Evolutionary conservation across 2,888 invertebrate genomes (phyloP), one percentile per base, ranked within the genome.

Genomic region (Hyposoter dolosus): DNA sequence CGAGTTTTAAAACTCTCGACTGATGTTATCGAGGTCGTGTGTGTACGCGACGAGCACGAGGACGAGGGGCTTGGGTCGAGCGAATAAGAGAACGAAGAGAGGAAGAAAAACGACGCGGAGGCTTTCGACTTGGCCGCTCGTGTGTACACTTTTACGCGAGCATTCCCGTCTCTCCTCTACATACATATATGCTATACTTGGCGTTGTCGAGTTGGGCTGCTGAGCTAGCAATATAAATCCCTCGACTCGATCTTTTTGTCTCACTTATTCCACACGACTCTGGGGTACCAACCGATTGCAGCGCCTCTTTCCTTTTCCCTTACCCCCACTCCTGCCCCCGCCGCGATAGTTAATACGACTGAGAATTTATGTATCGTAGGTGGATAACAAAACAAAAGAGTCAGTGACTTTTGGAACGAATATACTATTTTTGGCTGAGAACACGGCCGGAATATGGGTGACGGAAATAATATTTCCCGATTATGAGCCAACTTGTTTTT

Each of bases 1-100:
- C 84, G 82, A 85, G 82, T 80, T 83, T 85, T 85, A 43, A 85
- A 85, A 83, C 85, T 85, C 83, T 83, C 76, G 66, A 75, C 17
- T 56, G 75, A 80, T 76, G 80, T 83, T 82, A 85, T 80, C 85
- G 83, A 45, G 71, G 71, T 69, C 68, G 65, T 66, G 60, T 66
- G 60, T n/a, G 47, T 9, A 35, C 10, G 47, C 23, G 60, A 69
- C 10, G 60, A 28, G 23, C 12, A 23, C 9, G 56, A 3, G 23
- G 23, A 23, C 3, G 17, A 10, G 40, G 43, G 23, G 19, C 28
- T 15, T 32, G n/a, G 72, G 19, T 1, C 15, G 35, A 10, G 40
- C 23, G 2, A 17, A 35, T 40, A 9, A 17, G 60, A 23, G 23
- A 40, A 23, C 40, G 43, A 63, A 45, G 50, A 28, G 63, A 23